Conservation (phyloP, 1,140 invertebrate species). For the Drosophila triauraria region DNA sequence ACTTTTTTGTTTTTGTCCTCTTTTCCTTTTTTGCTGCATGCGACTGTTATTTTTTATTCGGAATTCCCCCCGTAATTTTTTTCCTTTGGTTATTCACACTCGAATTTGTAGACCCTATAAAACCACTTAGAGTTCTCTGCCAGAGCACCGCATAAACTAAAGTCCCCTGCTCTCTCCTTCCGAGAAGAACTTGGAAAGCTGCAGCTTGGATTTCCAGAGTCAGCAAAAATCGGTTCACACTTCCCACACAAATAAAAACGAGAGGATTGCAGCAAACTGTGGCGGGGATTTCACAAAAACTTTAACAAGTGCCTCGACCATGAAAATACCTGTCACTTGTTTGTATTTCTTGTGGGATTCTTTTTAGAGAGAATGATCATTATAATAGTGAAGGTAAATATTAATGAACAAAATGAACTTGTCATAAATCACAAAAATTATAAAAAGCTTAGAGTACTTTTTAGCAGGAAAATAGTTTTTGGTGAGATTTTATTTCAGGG, state of each 20-base stretch:
- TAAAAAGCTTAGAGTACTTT: no score
- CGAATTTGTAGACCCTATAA: slow-evolving; percentile 55
- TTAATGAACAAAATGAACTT: no score
- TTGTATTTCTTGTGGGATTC: no score
- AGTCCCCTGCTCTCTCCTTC: slow-evolving; percentile 2
- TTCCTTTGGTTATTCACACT: slow-evolving; percentile 51
- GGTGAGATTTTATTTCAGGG: no score
- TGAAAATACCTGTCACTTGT: not conserved
- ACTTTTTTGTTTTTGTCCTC: slow-evolving; percentile 4
- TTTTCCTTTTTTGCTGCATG: slow-evolving; percentile 7
- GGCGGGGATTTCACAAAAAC: slow-evolving; percentile 24
- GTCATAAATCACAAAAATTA: no score
- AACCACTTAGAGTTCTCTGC: slow-evolving; percentile 55
- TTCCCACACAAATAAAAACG: slow-evolving; percentile 41
- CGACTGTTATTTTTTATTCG: slow-evolving; percentile 2
- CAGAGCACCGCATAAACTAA: slow-evolving; percentile 40
- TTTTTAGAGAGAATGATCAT: no score
- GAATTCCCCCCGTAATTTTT: not conserved
- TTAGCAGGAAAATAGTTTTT: no score
- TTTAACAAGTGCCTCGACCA: not conserved
- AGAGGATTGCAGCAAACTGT: slow-evolving; percentile 41
- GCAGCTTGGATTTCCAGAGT: slow-evolving; percentile 67
- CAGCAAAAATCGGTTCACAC: slow-evolving; percentile 66
- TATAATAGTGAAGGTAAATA: no score
- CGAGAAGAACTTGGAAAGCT: slow-evolving; percentile 47